Evolutionary conservation across 2,113 vertebrate genomes (phyloP).

Genomic region (Bucco capensis): DNA sequence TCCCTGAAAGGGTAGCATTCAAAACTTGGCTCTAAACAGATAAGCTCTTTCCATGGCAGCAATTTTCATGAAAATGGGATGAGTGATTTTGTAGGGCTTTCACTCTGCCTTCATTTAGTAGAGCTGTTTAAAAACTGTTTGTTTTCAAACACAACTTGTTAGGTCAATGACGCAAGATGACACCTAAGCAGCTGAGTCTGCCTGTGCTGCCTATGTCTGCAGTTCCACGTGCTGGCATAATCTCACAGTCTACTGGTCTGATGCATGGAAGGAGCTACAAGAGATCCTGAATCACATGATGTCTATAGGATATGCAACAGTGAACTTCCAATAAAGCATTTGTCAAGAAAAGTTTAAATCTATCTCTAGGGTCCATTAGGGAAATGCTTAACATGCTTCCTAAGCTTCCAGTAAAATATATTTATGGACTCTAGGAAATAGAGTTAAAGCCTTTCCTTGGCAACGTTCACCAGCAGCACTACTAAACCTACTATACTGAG

Average conservation of each 20-base stretch:
- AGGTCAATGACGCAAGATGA: not conserved
- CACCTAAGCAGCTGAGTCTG: not conserved
- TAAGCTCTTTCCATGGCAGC: not conserved
- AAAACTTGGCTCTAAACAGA: not conserved
- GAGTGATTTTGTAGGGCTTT: not conserved
- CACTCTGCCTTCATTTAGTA: not conserved
- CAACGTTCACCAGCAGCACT: not conserved
- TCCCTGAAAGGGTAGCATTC: not conserved
- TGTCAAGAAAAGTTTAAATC: constrained; percentile 2
- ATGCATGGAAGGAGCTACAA: not conserved
- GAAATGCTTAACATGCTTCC: not conserved
- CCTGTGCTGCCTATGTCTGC: not conserved
- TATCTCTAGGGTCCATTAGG: not conserved
- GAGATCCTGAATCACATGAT: not conserved
- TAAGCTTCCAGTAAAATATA: constrained; percentile 20
- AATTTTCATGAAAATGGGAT: not conserved
- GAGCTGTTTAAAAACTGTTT: not conserved
- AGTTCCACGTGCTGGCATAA: not conserved
- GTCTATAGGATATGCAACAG: not conserved
- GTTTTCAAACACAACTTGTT: not conserved
- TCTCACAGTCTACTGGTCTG: not conserved
- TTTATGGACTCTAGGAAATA: not conserved
- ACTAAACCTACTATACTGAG: not conserved
- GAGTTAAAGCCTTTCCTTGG: not conserved
- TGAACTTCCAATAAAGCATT: not conserved